A percentile compares a stretch with the other conserved stretches of the same genome.
phyloP scores from a whole-genome alignment of 2,888 invertebrate genomes.

The Rhingia campestris region DNA sequence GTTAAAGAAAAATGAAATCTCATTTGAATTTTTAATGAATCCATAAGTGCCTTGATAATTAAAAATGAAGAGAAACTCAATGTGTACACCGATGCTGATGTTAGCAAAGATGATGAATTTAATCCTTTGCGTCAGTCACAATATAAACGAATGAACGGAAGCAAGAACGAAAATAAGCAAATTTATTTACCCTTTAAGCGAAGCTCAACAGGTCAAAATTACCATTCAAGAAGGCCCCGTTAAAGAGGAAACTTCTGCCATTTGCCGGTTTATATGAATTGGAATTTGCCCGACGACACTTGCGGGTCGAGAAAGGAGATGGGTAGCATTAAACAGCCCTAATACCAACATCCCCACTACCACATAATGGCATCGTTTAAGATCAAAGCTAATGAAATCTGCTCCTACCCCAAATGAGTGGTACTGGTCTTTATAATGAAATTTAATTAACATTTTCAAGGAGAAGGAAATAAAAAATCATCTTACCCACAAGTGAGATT shows the following conservation, averaged over 20 bases:
- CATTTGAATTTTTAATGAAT: constrained; percentile 72
- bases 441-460: constrained; percentile 51
- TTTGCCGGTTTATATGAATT: constrained; percentile 39
- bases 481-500: constrained; percentile 52
- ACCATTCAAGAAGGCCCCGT: constrained; percentile 3
- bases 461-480: constrained; percentile 6
- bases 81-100: constrained; percentile 32
- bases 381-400: constrained; percentile 64
- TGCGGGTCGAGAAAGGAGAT: neutral
- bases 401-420: neutral
- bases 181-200: constrained; percentile 29
- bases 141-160: neutral
- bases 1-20: constrained; percentile 60
- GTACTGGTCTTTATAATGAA: constrained; percentile 37
- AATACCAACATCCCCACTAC: constrained; percentile 5
- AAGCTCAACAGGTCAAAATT: constrained; percentile 47
- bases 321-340: constrained; percentile 24
- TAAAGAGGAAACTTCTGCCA: constrained; percentile 42
- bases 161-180: neutral
- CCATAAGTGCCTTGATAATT: constrained; percentile 66
- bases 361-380: neutral
- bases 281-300: constrained; percentile 40
- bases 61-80: constrained; percentile 59
- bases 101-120: constrained; percentile 18
- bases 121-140: constrained; percentile 2